phyloP scores from a whole-genome alignment of 1,140 invertebrate genomes.

The Paralvinella palmiformis region DNA sequence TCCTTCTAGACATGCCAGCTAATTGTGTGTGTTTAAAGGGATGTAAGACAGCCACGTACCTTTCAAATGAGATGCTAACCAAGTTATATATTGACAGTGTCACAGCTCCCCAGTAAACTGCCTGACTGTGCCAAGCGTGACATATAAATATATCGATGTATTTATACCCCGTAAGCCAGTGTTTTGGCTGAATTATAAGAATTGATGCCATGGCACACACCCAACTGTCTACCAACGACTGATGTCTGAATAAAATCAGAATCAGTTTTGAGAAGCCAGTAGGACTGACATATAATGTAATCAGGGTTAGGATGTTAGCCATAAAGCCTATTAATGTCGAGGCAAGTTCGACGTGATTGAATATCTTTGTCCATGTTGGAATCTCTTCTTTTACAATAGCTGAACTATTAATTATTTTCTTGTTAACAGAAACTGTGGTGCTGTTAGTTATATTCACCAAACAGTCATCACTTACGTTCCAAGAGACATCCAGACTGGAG shows the following conservation, averaged over 20 bases:
- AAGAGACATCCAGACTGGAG: too few species aligned
- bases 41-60: constrained; percentile 7
- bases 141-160: constrained; percentile 3
- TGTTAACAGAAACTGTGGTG: too few species aligned
- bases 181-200: constrained; percentile 3
- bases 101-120: constrained; percentile 5
- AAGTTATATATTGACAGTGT: constrained; percentile 2
- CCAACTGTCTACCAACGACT: constrained; percentile 2
- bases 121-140: constrained; percentile 13
- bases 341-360: background rate
- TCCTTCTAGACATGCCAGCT: background rate
- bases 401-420: too few species aligned
- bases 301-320: background rate
- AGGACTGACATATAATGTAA: background rate
- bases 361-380: background rate
- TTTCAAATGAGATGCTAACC: background rate
- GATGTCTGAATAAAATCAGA: constrained; percentile 1
- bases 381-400: too few species aligned
- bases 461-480: too few species aligned
- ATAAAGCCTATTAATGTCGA: background rate
- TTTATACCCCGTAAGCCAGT: background rate
- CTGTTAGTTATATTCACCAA: too few species aligned
- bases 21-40: constrained; percentile 1
- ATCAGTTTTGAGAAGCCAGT: constrained; percentile 1
- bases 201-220: constrained; percentile 7